These are phyloP conservation scores for Acrossocheilus fasciatus DNA, from an alignment of 2,797 vertebrate species.

Conservation along the genomic window DNA sequence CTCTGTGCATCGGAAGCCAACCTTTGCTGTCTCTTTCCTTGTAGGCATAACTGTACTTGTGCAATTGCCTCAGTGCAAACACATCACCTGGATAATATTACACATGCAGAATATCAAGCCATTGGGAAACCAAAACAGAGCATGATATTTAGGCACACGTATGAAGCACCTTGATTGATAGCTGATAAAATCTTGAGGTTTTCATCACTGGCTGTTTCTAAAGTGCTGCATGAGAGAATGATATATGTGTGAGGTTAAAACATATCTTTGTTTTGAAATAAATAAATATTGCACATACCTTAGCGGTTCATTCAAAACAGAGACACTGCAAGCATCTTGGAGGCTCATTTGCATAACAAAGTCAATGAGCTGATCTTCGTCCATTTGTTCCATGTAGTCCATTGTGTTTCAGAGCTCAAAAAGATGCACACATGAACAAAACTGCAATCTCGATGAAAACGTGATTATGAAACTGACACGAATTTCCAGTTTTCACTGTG, in stretches of 20 bases:
- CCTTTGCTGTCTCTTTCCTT: conserved; percentile 83
- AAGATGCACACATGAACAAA: not conserved
- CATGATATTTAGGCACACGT: not conserved
- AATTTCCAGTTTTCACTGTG: not conserved
- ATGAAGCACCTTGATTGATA: conserved; percentile 80
- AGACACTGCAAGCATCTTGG: conserved; percentile 77
- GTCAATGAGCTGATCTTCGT: conserved; percentile 81
- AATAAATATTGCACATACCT: conserved; percentile 68
- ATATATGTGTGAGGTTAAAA: not conserved
- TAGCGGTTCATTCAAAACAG: conserved; percentile 63
- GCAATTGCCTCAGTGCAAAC: conserved; percentile 76
- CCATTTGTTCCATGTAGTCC: conserved; percentile 76
- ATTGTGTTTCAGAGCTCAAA: conserved; percentile 63
- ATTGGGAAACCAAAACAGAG: not conserved
- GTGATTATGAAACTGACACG: not conserved
- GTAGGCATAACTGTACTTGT: conserved; percentile 76
- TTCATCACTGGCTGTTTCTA: conserved; percentile 77
- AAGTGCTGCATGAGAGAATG: conserved; percentile 64
- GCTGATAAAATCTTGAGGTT: conserved; percentile 81
- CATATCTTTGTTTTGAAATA: not conserved
- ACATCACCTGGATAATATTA: conserved; percentile 76
- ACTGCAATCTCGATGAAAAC: not conserved
- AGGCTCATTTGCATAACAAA: conserved; percentile 85
- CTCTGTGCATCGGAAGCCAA: conserved; percentile 84
- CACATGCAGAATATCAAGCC: not conserved